Evolutionary conservation across 1,140 invertebrate genomes (phyloP).

Genomic region (Eriosoma lanigerum): DNA sequence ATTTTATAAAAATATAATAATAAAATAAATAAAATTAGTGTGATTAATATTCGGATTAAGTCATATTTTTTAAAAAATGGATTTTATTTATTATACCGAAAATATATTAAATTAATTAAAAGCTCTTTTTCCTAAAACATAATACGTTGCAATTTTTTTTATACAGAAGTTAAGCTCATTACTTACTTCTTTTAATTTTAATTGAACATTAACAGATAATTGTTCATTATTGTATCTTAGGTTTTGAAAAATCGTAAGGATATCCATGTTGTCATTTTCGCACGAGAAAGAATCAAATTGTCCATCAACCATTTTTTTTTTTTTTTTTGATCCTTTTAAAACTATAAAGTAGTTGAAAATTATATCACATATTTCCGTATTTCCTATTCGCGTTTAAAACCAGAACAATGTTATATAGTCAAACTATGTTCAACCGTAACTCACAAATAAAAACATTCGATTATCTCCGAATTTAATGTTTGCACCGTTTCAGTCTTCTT

Average conservation of each 20-base stretch:
- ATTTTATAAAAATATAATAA: background rate
- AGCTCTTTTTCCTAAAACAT: background rate
- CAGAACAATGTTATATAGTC: background rate
- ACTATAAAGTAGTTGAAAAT: background rate
- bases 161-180: background rate
- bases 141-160: slow-evolving; percentile 3
- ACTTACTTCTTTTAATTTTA: background rate
- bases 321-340: too few relatives aligned
- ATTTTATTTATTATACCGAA: background rate
- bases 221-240: background rate
- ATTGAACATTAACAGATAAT: background rate
- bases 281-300: too few relatives aligned
- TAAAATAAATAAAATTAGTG: background rate
- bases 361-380: background rate
- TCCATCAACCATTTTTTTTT: too few relatives aligned
- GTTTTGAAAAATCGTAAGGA: too few relatives aligned
- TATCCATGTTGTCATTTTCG: too few relatives aligned
- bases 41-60: background rate
- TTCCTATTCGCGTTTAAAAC: background rate
- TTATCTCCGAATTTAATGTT: slow-evolving; percentile 4
- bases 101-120: background rate
- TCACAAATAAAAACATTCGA: slow-evolving; percentile 21
- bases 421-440: background rate
- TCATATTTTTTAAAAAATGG: slow-evolving; percentile 7
- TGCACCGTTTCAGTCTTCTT: background rate